Evolutionary conservation across 2,888 invertebrate genomes (phyloP), one percentile per base, ranked within the genome.

Genomic region (Plemyria rubiginata): DNA sequence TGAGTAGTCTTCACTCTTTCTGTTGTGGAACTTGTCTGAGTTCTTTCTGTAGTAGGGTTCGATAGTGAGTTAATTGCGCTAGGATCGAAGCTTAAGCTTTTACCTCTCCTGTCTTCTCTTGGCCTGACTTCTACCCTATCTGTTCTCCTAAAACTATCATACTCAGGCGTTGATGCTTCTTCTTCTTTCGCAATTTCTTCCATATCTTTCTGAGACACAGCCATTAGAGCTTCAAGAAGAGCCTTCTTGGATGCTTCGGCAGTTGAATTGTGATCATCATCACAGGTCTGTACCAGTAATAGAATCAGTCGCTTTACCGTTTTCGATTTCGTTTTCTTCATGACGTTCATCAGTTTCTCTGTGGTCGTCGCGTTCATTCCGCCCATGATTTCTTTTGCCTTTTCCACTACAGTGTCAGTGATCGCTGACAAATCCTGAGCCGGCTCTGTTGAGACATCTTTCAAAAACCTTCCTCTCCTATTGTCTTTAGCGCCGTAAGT

Each of bases 251-350:
- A 95, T 60, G 95, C 94, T 73, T 96, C 96, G 67, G 95, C 93
- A 0, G 96, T 96, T 57, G 94, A 94, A 73, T 95, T 96, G 75
- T 95, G 95, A 74, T 95, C 94, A 54, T 95, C 95, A 72, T 95
- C 96, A 78, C 96, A 97, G 61, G 96, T 96, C 75, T 96, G 96
- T 16, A 97, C 96, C 63, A 97, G 86, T 29, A 97, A 84, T 36
- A 97, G 86, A 61, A 97, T 95, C 36, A 97, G 87, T 68, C 96
- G 93, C 54, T 95, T 93, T 0, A 96, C 96, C 0, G 96, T 95
- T 60, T 96, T 96, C 70, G 97, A 96, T 70, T 94, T 95, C 0
- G 97, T 97, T 79, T 96, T 96, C 77, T 96, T 95, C 97, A 97
- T 97, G 43, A 96, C 96, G 65, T 95, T 94, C 93, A 96, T 94